Evolutionary conservation across 1,140 invertebrate genomes (phyloP), one percentile per base, ranked within the genome.

Genomic region (Drosophila equinoxialis): DNA sequence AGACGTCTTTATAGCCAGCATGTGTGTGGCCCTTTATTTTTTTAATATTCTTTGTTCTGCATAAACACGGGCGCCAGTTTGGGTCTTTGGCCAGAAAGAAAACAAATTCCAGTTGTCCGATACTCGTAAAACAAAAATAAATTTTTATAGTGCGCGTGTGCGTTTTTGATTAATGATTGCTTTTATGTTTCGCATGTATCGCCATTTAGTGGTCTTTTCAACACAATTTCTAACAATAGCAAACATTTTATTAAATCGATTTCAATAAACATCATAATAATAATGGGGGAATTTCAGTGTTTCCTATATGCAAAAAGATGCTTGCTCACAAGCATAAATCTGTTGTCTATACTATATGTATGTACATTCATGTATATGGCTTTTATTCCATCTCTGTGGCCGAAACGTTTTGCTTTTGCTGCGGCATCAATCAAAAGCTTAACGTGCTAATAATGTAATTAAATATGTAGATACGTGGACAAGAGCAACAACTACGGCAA

Each of bases 401-500:
- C 20, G 58, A 78, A 83, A n/a, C 84, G 79, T 77, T 89, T 89
- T 74, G 79, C 51, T 74, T 89, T 89, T 74, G 79, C 55, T 74
- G 84, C 84, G 84, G 84, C 83, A 80, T 89, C 84, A 84, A 84
- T 89, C 84, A 87, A 87, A 89, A 80, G 83, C 13, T 61, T 17
- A 66, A 58, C 84, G 71, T 75, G 77, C 84, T 87, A 87, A 87
- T 87, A 87, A 87, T 87, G 84, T 87, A 87, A 87, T 87, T 87
- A 87, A 87, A 81, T 87, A 87, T 89, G 80, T 74, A 82, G 77
- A 82, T 82, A 65, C 54, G 45, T 65, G 60, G 55, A 35, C 65
- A 76, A 60, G 35, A 65, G 62, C 39, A 63, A 39, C 72, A 61
- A 57, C 63, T 37, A 37, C 35, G 5, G 35, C 30, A 54, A 42